Percentiles rank a stretch among this genome's conserved stretches.
Conservation (phyloP, 2,797 vertebrate species). For the Sebastes ruberrimus region DNA sequence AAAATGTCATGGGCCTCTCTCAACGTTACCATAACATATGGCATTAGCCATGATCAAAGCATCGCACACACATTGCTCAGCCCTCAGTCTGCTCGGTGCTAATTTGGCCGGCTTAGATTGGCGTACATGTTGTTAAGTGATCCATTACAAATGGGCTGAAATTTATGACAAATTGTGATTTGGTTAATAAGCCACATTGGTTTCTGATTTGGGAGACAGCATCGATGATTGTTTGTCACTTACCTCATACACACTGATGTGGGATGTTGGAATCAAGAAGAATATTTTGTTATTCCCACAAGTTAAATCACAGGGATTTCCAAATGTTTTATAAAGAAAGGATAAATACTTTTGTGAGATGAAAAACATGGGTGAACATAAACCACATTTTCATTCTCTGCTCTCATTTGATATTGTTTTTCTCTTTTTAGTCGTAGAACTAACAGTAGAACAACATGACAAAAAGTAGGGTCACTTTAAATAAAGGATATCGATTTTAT, state of each 20-base stretch:
- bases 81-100: conserved; percentile 55
- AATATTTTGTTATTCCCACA: not conserved
- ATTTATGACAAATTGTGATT: conserved; percentile 82
- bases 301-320: not conserved
- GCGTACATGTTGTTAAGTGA: conserved; percentile 71
- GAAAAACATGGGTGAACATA: not conserved
- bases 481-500: not conserved
- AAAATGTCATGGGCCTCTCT: conserved; percentile 75
- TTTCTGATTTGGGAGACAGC: conserved; percentile 18
- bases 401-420: not conserved
- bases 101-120: conserved; percentile 73
- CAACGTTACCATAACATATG: conserved; percentile 73
- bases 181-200: conserved; percentile 67
- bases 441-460: too few species aligned
- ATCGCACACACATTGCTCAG: conserved; percentile 41
- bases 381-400: not conserved
- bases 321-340: not conserved
- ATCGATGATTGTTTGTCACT: conserved; percentile 1
- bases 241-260: not conserved
- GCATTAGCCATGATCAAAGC: conserved; percentile 76
- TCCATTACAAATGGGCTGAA: conserved; percentile 70
- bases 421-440: not conserved
- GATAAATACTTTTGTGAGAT: not conserved
- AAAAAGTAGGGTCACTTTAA: not conserved
- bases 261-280: not conserved